These are phyloP conservation scores for Sarcophaga subvicina DNA, from an alignment of 2,888 invertebrate genomes.

Conservation along the genomic window DNA sequence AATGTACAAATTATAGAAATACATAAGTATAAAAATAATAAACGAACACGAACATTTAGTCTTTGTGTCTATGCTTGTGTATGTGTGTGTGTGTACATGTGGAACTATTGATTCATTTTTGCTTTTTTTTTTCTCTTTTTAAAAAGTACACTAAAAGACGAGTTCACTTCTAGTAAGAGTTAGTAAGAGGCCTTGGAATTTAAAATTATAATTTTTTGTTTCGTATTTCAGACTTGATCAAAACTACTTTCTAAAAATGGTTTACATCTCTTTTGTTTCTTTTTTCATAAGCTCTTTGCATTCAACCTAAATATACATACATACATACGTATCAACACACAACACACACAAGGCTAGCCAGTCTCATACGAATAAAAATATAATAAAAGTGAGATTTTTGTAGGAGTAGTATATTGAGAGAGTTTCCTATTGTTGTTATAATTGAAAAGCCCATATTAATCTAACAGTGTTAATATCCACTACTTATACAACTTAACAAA, in stretches of 20 bases:
- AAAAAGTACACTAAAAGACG: constrained; percentile 49
- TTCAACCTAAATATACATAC: constrained; percentile 3
- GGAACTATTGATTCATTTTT: not conserved
- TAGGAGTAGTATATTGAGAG: constrained; percentile 48
- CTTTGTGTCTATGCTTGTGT: not conserved
- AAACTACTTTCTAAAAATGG: constrained; percentile 70
- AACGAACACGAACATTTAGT: not conserved
- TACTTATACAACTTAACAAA: constrained; percentile 14
- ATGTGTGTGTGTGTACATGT: not conserved
- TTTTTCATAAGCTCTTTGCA: constrained; percentile 40
- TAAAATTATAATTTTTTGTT: constrained; percentile 54
- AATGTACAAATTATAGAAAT: constrained; percentile 26
- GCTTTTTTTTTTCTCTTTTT: constrained; percentile 8
- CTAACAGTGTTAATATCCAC: not conserved
- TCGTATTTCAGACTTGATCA: constrained; percentile 62
- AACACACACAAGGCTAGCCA: constrained; percentile 12
- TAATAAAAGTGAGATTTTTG: constrained; percentile 46
- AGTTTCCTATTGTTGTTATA: not conserved
- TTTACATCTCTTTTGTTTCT: constrained; percentile 67
- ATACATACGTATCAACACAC: constrained; percentile 6
- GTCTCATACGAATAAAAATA: not conserved
- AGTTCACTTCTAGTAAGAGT: constrained; percentile 60
- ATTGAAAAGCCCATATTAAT: not conserved
- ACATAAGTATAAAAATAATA: constrained; percentile 10
- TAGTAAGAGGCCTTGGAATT: constrained; percentile 70